Conservation (phyloP, 1,140 invertebrate species). For the Hesperophylax magnus region DNA sequence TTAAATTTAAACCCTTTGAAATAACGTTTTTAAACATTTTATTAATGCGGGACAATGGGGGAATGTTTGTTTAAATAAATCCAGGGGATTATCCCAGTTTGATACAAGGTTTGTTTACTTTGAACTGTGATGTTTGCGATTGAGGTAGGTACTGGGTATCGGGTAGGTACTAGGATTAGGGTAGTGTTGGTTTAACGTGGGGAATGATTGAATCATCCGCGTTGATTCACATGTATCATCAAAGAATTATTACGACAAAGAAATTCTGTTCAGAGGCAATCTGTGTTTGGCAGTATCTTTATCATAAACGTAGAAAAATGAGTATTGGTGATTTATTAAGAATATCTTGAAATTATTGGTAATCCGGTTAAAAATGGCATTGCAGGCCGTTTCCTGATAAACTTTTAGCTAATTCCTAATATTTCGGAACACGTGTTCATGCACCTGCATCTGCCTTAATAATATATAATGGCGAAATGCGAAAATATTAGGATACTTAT, state of each 20-base stretch:
- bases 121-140: not conserved
- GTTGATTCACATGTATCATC: not conserved
- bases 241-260: not conserved
- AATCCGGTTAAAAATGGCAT: too few species aligned
- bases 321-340: too few species aligned
- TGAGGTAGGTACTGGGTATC: not conserved
- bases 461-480: too few species aligned
- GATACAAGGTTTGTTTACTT: conserved; percentile 38
- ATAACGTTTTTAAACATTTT: conserved; percentile 46
- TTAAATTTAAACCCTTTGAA: conserved; percentile 49
- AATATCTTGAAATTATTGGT: too few species aligned
- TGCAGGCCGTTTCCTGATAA: too few species aligned
- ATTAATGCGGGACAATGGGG: conserved; percentile 38
- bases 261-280: not conserved
- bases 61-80: conserved; percentile 39
- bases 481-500: too few species aligned
- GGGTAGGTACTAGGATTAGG: not conserved
- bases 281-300: not conserved
- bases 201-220: conserved; percentile 10
- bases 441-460: too few species aligned
- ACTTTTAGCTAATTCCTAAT: too few species aligned
- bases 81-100: conserved; percentile 51
- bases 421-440: too few species aligned
- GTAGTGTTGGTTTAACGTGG: not conserved
- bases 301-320: too few species aligned